These are phyloP conservation scores for Choristoneura rosaceana DNA, from an alignment of 2,888 invertebrate genomes.

Conservation along the genomic window DNA sequence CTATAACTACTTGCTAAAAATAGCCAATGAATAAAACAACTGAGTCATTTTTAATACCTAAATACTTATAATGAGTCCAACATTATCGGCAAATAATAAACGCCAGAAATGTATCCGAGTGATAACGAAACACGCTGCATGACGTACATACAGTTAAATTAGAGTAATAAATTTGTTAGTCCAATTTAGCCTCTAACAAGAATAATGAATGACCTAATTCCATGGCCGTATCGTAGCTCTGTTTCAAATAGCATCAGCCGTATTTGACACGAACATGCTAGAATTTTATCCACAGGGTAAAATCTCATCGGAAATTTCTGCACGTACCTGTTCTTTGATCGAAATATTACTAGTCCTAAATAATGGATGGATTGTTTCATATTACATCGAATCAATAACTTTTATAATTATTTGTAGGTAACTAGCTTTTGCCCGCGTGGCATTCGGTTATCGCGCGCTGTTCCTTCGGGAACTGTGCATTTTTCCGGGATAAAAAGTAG, in stretches of 20 bases:
- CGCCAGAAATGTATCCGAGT: constrained; percentile 6
- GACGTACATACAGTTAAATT: constrained; percentile 22
- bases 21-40: not conserved
- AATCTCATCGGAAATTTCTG: no score
- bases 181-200: constrained; percentile 20
- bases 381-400: no score
- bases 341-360: no score
- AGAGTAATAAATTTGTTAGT: constrained; percentile 25
- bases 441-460: no score
- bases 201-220: constrained; percentile 32
- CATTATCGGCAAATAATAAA: constrained; percentile 15
- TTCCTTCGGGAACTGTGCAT: no score
- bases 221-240: not conserved
- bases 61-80: constrained; percentile 2
- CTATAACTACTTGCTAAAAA: no score
- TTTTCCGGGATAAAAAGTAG: no score
- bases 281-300: not conserved
- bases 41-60: not conserved
- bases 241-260: not conserved
- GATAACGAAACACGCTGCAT: constrained; percentile 16
- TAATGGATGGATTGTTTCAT: no score
- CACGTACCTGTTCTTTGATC: no score
- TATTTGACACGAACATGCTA: not conserved
- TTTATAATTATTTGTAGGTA: no score
- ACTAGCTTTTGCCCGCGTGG: no score